phyloP scores from a whole-genome alignment of 2,888 invertebrate species.

The Exocentrus adspersus region DNA sequence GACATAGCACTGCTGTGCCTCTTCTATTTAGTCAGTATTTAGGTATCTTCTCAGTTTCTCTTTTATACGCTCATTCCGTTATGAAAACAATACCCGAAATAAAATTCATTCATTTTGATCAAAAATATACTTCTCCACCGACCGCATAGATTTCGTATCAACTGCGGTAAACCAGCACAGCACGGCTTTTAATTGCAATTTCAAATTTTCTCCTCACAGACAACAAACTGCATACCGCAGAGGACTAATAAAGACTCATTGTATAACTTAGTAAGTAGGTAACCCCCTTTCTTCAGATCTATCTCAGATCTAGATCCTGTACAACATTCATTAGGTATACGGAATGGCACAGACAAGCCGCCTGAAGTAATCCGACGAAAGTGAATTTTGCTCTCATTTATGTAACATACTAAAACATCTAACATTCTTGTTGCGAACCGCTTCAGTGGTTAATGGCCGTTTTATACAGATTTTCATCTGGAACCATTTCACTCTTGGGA shows the following conservation, averaged over 20 bases:
- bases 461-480: conserved; percentile 4
- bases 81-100: no score
- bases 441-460: not conserved
- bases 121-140: no score
- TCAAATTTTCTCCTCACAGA: not conserved
- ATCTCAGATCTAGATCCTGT: conserved; percentile 30
- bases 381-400: conserved; percentile 39
- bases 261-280: conserved; percentile 30
- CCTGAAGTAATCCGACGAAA: conserved; percentile 28
- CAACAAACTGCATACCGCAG: not conserved
- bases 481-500: not conserved
- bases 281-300: conserved; percentile 36
- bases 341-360: conserved; percentile 23
- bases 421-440: conserved; percentile 10
- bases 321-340: conserved; percentile 23
- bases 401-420: conserved; percentile 29
- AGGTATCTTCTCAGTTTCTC: no score
- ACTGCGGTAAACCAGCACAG: no score
- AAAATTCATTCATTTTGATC: no score
- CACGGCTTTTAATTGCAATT: not conserved
- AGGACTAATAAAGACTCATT: conserved; percentile 28
- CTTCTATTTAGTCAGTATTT: no score
- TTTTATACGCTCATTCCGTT: no score
- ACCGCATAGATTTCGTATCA: no score
- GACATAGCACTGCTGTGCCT: no score